A percentile compares a stretch with the other conserved stretches of the same genome.
phyloP scores from a whole-genome alignment of 2,888 invertebrate genomes.

The Tineola bisselliella region DNA sequence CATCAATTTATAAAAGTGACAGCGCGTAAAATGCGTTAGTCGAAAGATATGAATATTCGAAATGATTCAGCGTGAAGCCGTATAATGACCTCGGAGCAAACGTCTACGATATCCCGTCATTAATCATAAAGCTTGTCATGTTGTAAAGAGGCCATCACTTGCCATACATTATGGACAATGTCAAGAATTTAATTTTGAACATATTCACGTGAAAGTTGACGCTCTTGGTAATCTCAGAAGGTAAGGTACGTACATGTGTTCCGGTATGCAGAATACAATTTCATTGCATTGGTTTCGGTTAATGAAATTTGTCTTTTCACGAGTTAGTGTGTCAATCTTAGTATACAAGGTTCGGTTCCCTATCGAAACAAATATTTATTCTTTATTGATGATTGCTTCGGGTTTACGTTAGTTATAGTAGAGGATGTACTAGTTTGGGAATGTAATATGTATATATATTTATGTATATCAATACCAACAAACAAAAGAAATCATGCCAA shows the following conservation, averaged over 20 bases:
- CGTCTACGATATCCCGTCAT: constrained; percentile 6
- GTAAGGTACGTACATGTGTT: background rate
- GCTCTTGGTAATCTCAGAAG: background rate
- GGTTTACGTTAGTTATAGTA: no score
- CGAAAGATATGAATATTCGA: constrained; percentile 14
- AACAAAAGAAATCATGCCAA: background rate
- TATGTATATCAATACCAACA: no score
- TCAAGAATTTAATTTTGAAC: constrained; percentile 3
- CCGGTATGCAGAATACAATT: no score
- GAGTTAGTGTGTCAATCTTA: no score
- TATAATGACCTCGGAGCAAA: constrained; percentile 2
- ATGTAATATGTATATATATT: no score
- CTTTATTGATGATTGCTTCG: no score
- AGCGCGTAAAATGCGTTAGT: constrained; percentile 15
- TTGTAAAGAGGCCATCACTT: constrained; percentile 7
- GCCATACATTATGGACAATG: background rate
- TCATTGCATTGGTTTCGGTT: no score
- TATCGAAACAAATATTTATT: no score
- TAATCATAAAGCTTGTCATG: constrained; percentile 9
- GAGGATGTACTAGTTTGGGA: no score
- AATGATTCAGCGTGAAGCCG: constrained; percentile 14
- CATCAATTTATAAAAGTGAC: constrained; percentile 16
- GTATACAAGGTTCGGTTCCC: no score
- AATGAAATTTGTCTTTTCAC: no score
- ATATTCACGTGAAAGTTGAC: background rate